Evolutionary conservation across 1,140 invertebrate genomes (phyloP), one percentile per base, ranked within the genome.

Genomic region (Gryon sp.): DNA sequence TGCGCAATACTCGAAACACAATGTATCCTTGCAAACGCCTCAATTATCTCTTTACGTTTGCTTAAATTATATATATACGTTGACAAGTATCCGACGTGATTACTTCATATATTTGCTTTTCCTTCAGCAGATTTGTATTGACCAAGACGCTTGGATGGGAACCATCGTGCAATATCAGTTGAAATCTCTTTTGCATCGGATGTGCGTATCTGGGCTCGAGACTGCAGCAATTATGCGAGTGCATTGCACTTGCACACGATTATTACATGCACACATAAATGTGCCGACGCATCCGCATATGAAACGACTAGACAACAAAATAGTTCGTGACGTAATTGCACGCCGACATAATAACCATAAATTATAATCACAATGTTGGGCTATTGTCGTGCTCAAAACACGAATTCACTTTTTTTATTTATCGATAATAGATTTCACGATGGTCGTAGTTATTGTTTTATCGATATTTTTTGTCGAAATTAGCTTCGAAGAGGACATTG

Each of bases 281-380:
- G 41, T 57, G 40, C 16, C 52, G 18, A 26, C 15, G 22, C 65
- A 69, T 69, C 48, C 57, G 30, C 46, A 55, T 5, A 53, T 46
- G 43, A 70, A 60, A 60, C 46, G 12, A 1, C 32, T 11, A 24
- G 38, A 70, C 46, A 70, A 70, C 45, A 70, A 70, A 70, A 70
- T 53, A 45, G 46, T 41, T 40, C 36, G 30, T 63, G 38, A 48
- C 40, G 68, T 41, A 72, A 72, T 60, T 24, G 0, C 7, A 0
- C 55, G n/a, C n/a, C 41, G 19, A 19, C 19, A 60, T 36, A 60
- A 60, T 20, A 30, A 36, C 9, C 41, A 19, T 18, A 30, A 19
- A 32, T 38, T 15, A 36, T 55, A 50, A 46, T n/a, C 50, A 36
- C 48, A 36, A 59, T 59, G 20, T 48, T 62, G n/a, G 18, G 9